Base-by-base conservation (phyloP, 1,140 invertebrate species). In the Planococcus citri region DNA sequence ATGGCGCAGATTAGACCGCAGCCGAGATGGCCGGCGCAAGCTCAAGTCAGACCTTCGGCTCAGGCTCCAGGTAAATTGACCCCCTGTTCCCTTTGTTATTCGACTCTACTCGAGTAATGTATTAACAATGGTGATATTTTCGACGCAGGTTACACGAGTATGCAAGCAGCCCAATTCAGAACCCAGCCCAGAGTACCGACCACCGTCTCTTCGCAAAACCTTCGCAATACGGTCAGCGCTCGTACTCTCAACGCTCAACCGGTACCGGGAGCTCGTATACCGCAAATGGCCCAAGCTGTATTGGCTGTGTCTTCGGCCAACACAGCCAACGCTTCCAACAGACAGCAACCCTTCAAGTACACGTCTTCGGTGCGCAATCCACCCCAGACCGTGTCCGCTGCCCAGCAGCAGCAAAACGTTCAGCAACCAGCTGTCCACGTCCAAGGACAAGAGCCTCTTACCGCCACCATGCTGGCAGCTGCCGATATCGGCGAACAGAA, bases 401-500 rank as follows among this genome's bases (percentile, higher is more conserved):
- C 27, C 10, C 71, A 70, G 25, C 71, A 68, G 22, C 69, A 69
- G 29, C 69, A 71, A 60, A 70, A 58, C 22, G 67, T 57, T 17
- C 61, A 69, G 14, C 70, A 70, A 17, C 70, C 80, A 75, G 83
- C 82, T 69, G 82, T 86, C 21, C 79, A 80, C 72, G 88, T 94
- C 72, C 87, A 90, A 81, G 95, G 94, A 58, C 94, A 97, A 79
- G 95, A 97, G 78, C 95, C 95, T 61, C 83, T 98, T 58, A 97
- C 95, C 33, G 88, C 95, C 27, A 88, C 92, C 20, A 94, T 97
- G 91, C 82, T 99, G 78, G 95, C 96, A 37, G 87, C 91, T 72
- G 96, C 96, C 71, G 87, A 87, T 60, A 88, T 92, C 9, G 90
- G 95, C 76, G 96, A 99, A 76, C 96, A 98, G 78, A 99, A 99